Evolutionary conservation across 2,888 invertebrate species (phyloP).

Genomic region (Heliconius ethilla): DNA sequence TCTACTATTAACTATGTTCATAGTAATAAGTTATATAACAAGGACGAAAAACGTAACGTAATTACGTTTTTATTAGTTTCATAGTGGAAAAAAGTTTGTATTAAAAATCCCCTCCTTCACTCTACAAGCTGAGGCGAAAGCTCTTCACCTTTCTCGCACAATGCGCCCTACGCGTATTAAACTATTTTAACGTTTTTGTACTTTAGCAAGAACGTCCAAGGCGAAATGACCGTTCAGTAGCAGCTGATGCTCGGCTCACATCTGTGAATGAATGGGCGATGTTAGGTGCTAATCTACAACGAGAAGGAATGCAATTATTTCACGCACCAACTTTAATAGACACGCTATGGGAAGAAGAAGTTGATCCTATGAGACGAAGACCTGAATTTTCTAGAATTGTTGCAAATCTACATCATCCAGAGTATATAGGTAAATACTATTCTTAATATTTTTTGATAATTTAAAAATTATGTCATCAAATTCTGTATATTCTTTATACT

Average conservation of each 20-base stretch:
- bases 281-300: conserved; percentile 81
- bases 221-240: conserved; percentile 81
- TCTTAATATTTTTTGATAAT: too few relatives aligned
- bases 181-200: background rate
- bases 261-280: conserved; percentile 85
- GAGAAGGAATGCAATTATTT: conserved; percentile 77
- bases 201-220: conserved; percentile 60
- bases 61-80: too few relatives aligned
- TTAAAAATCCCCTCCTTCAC: background rate
- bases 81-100: too few relatives aligned
- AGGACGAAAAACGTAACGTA: too few relatives aligned
- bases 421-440: conserved; percentile 78
- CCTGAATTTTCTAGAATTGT: conserved; percentile 84
- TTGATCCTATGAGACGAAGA: conserved; percentile 62
- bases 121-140: background rate
- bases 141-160: background rate
- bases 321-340: conserved; percentile 88
- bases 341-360: conserved; percentile 86
- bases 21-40: background rate
- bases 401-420: conserved; percentile 83
- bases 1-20: background rate
- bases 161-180: background rate
- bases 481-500: background rate
- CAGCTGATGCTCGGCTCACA: conserved; percentile 88
- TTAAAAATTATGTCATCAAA: too few relatives aligned